Evolutionary conservation across 2,113 vertebrate genomes (phyloP).

Genomic region (Pseudois nayaur): DNA sequence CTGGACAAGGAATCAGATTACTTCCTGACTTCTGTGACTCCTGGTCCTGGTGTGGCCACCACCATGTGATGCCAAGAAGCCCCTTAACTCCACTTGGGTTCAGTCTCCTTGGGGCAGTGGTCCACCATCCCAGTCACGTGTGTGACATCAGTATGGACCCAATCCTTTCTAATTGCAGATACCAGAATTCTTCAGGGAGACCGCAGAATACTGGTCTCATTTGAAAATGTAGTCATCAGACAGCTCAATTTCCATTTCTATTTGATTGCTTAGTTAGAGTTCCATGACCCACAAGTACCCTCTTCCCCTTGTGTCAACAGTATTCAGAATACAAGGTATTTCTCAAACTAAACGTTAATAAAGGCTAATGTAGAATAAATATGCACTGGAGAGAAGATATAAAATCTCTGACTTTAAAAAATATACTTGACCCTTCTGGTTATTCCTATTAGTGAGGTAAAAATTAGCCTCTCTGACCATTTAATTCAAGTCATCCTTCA

Average conservation of each 20-base stretch:
- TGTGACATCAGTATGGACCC: not conserved
- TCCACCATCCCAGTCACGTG: not conserved
- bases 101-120: not conserved
- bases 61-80: too few species aligned
- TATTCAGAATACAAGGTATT: not conserved
- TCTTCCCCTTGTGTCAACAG: not conserved
- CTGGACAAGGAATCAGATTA: not conserved
- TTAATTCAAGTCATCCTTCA: constrained; percentile 66
- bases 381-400: not conserved
- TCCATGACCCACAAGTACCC: not conserved
- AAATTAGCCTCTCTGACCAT: constrained; percentile 26
- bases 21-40: not conserved
- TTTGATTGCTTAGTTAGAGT: not conserved
- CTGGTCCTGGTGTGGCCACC: not conserved
- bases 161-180: not conserved
- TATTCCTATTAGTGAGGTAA: constrained; percentile 34
- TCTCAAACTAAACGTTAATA: not conserved
- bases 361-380: not conserved
- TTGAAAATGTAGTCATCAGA: not conserved
- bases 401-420: not conserved
- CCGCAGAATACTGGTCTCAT: not conserved
- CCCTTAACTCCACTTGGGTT: not conserved
- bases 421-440: not conserved
- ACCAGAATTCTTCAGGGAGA: not conserved
- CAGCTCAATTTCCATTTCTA: not conserved